Evolutionary conservation across 92 coral and sea anemone species (phyloP).

Genomic region (Heliopora coerulea): DNA sequence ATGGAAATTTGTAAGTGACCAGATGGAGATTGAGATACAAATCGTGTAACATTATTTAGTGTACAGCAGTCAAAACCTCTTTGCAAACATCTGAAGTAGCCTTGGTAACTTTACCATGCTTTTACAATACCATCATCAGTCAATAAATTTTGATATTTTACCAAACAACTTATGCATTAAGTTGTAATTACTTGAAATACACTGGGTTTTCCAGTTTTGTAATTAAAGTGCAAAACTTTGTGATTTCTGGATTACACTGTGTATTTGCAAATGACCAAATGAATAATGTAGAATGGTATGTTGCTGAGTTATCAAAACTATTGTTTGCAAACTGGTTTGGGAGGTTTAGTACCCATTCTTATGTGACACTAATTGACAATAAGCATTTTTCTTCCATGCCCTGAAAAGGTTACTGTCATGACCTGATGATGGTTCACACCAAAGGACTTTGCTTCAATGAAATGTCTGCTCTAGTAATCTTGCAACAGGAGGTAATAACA

Average conservation of each 20-base stretch:
- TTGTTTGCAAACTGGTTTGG: constrained; percentile 1
- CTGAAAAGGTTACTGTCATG: constrained; percentile 51
- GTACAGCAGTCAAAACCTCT: background rate
- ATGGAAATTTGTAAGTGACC: too few relatives aligned
- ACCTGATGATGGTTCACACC: constrained; percentile 43
- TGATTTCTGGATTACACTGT: too few relatives aligned
- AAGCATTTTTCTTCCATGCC: constrained; percentile 77
- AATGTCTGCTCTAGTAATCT: constrained; percentile 6
- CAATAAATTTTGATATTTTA: too few relatives aligned
- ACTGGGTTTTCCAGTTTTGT: too few relatives aligned
- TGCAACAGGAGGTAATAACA: constrained; percentile 24
- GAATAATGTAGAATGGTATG: background rate
- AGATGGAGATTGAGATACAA: background rate
- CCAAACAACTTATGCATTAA: too few relatives aligned
- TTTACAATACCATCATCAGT: too few relatives aligned
- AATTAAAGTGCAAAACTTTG: too few relatives aligned
- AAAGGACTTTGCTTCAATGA: constrained; percentile 35
- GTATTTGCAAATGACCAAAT: too few relatives aligned
- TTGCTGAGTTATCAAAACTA: background rate
- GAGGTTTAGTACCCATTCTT: background rate
- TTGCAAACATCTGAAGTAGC: background rate
- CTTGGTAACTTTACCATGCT: background rate
- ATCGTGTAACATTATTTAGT: background rate
- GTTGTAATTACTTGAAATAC: too few relatives aligned
- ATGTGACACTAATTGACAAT: constrained; percentile 31